Conservation (phyloP, 92 coral and sea anemone genomes). For the Metridium senile region DNA sequence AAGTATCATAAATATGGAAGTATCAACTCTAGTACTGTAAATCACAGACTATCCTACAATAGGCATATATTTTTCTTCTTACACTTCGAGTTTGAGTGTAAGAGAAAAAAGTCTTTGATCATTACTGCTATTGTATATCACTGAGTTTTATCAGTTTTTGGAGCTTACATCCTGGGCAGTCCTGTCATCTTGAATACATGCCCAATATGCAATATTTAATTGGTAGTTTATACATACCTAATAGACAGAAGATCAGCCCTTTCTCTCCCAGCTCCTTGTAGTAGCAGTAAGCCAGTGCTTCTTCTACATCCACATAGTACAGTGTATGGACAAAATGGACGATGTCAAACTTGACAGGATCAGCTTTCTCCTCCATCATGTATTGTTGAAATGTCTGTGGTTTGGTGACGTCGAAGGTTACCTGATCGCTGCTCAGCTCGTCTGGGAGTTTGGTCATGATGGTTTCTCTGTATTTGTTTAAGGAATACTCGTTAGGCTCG, state of each 20-base stretch:
- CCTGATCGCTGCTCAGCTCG: too few relatives aligned
- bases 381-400: not conserved
- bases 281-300: not conserved
- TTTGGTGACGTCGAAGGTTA: too few relatives aligned
- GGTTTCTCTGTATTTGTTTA: not conserved
- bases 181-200: too few relatives aligned
- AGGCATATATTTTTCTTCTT: too few relatives aligned
- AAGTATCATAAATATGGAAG: not conserved
- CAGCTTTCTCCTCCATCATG: not conserved
- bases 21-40: not conserved
- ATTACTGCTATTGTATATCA: too few relatives aligned
- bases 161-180: not conserved
- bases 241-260: not conserved
- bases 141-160: not conserved
- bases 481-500: not conserved
- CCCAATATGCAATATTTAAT: too few relatives aligned
- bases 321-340: not conserved
- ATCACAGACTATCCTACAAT: too few relatives aligned
- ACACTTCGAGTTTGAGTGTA: too few relatives aligned
- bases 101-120: too few relatives aligned
- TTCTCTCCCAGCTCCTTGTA: not conserved
- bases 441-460: too few relatives aligned
- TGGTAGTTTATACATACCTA: not conserved
- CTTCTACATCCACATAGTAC: not conserved
- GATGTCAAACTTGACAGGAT: not conserved